These are phyloP conservation scores for Scleropages formosus DNA, from an alignment of 2,797 vertebrate genomes.

Conservation along the genomic window DNA sequence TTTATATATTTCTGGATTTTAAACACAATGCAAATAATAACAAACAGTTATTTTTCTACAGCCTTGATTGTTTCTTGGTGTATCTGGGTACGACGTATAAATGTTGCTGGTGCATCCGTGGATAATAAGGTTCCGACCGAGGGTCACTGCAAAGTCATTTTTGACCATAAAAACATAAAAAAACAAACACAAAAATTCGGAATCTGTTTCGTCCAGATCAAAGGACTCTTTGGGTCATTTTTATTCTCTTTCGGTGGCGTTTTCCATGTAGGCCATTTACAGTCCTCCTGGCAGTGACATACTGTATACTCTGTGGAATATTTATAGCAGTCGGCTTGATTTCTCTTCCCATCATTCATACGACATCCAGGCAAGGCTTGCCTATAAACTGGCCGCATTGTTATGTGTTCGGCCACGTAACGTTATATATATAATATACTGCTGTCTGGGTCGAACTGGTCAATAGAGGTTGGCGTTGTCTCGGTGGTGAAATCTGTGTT, in stretches of 20 bases:
- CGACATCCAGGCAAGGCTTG: background rate
- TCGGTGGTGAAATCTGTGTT: slow-evolving; percentile 23
- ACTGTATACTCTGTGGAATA: background rate
- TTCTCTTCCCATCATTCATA: slow-evolving; percentile 22
- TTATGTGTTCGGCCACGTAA: background rate
- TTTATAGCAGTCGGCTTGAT: slow-evolving; percentile 16
- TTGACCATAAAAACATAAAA: background rate
- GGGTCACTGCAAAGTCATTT: too few species aligned
- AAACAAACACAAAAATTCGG: too few species aligned
- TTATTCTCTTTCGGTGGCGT: background rate
- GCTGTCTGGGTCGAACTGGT: background rate
- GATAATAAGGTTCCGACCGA: too few species aligned
- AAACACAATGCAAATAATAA: too few species aligned
- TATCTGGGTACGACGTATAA: too few species aligned
- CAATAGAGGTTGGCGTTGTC: slow-evolving; percentile 8
- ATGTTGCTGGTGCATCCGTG: too few species aligned
- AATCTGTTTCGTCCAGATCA: background rate
- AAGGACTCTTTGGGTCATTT: background rate
- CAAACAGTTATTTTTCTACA: too few species aligned
- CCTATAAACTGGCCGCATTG: slow-evolving; percentile 18
- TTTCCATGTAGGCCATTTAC: background rate
- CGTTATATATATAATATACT: slow-evolving; percentile 20
- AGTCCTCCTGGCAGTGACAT: background rate
- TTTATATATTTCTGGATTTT: too few species aligned
- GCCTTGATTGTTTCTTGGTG: too few species aligned